These are phyloP conservation scores for Cosmia trapezina DNA, from an alignment of 2,888 invertebrate genomes.

Conservation along the genomic window DNA sequence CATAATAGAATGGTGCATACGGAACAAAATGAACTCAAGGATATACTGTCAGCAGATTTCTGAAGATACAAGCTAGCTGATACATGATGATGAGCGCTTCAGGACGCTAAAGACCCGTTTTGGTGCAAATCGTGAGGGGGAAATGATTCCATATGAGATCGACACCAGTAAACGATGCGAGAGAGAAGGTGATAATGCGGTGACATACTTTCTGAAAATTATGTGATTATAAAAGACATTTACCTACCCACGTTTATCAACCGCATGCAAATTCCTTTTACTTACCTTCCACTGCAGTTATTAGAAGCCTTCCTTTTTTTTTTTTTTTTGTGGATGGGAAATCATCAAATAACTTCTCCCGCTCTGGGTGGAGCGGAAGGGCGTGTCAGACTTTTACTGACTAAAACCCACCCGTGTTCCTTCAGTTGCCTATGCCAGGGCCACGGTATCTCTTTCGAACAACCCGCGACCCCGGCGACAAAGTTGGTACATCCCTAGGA, in stretches of 20 bases:
- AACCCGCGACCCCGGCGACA: no score
- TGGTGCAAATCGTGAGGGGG: not conserved
- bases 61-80: not conserved
- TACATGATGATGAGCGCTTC: not conserved
- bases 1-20: conserved; percentile 41
- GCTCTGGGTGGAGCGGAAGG: no score
- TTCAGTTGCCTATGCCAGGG: no score
- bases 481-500: no score
- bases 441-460: no score
- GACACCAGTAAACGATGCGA: no score
- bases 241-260: not conserved
- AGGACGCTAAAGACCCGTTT: no score
- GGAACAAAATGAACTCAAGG: conserved; percentile 13
- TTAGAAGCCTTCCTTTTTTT: not conserved
- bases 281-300: not conserved
- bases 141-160: not conserved
- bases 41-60: not conserved
- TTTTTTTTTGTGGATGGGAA: no score
- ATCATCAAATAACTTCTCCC: no score
- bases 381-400: no score
- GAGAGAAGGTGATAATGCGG: not conserved
- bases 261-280: not conserved
- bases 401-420: no score
- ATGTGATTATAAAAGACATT: not conserved
- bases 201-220: not conserved